Evolutionary conservation across 2,113 vertebrate genomes (phyloP).

Genomic region (Nibea albiflora): DNA sequence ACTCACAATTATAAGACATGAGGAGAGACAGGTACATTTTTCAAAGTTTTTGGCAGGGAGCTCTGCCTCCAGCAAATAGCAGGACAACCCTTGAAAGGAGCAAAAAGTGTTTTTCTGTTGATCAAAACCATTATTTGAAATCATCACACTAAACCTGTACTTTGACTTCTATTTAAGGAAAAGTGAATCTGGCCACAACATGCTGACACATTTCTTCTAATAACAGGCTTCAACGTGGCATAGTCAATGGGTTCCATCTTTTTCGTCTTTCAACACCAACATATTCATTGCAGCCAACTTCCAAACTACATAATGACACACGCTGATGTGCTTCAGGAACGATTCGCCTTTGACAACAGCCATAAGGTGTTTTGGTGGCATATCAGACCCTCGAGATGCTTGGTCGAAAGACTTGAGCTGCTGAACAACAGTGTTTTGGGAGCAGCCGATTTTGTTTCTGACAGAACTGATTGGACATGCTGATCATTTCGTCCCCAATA

Average conservation of each 20-base stretch:
- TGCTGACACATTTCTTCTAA: slow-evolving; percentile 37
- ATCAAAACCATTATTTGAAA: slow-evolving; percentile 51
- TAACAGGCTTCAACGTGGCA: slow-evolving; percentile 30
- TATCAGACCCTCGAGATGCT: background rate
- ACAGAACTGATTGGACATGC: background rate
- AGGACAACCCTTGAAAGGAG: slow-evolving; percentile 33
- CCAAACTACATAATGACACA: slow-evolving; percentile 30
- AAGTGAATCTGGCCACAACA: slow-evolving; percentile 22
- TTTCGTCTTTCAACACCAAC: slow-evolving; percentile 21
- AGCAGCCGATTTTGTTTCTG: background rate
- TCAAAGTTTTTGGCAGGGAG: slow-evolving; percentile 33
- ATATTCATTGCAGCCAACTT: background rate
- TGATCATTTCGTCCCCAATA: background rate
- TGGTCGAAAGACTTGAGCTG: background rate
- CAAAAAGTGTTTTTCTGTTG: slow-evolving; percentile 18
- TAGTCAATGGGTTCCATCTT: slow-evolving; percentile 1
- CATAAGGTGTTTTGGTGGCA: background rate
- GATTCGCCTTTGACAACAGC: background rate
- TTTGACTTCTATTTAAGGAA: slow-evolving; percentile 36
- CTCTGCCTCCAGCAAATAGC: slow-evolving; percentile 24
- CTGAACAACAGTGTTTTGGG: background rate
- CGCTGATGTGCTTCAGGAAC: slow-evolving; percentile 1
- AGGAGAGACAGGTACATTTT: slow-evolving; percentile 31
- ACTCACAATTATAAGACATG: slow-evolving; percentile 21
- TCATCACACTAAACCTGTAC: slow-evolving; percentile 40